Evolutionary conservation across 1,140 invertebrate genomes (phyloP).

Genomic region (Wiebesia pumilae): DNA sequence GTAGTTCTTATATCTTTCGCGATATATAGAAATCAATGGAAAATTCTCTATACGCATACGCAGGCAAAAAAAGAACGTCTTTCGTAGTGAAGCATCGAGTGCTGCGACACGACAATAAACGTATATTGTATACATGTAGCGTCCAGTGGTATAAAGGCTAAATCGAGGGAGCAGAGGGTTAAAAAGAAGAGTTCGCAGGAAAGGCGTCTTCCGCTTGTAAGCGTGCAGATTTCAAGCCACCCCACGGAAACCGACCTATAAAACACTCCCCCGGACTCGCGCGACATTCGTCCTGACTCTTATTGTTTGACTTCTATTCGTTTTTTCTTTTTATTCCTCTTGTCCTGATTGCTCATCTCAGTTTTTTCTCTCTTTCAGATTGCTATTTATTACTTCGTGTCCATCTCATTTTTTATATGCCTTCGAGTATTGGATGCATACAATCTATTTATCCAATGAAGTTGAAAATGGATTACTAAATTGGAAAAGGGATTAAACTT

Average conservation of each 20-base stretch:
- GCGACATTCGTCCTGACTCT: constrained; percentile 58
- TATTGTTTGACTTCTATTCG: constrained; percentile 69
- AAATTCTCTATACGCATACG: background rate
- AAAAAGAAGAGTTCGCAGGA: constrained; percentile 39
- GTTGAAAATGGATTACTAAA: background rate
- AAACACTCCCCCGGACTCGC: constrained; percentile 65
- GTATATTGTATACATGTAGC: background rate
- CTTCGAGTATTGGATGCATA: constrained; percentile 5
- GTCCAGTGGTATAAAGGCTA: constrained; percentile 6
- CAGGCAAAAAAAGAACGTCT: background rate
- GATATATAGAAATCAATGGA: background rate
- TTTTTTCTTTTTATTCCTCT: constrained; percentile 33
- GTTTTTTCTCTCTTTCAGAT: background rate
- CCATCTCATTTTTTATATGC: background rate
- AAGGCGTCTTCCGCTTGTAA: constrained; percentile 24
- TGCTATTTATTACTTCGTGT: background rate
- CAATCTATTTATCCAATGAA: constrained; percentile 18
- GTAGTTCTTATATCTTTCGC: background rate
- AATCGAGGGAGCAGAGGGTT: constrained; percentile 35
- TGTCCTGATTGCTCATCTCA: background rate
- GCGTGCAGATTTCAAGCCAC: constrained; percentile 40
- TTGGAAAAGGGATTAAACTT: background rate
- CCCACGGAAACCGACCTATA: constrained; percentile 73
- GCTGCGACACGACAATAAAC: background rate
- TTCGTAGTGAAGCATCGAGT: background rate